phyloP scores from a whole-genome alignment of 2,113 vertebrate genomes.

The Ammodytes dubius region DNA sequence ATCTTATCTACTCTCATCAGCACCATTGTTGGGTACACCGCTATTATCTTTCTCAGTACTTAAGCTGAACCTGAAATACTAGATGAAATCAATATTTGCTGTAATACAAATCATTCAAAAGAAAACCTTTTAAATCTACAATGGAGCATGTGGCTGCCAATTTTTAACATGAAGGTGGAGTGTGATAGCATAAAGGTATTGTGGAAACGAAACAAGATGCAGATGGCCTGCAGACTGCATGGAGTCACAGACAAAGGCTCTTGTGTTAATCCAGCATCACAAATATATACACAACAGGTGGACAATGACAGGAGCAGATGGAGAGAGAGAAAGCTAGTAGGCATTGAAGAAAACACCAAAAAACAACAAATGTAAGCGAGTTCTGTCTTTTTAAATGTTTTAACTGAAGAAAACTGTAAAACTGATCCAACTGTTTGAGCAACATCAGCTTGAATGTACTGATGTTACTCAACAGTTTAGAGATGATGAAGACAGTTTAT shows the following conservation, averaged over 20 bases:
- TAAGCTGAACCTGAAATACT: neutral
- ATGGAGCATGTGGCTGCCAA: constrained; percentile 18
- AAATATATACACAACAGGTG: constrained; percentile 44
- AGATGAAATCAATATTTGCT: constrained; percentile 9
- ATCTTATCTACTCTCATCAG: neutral
- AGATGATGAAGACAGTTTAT: neutral
- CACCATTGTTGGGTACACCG: neutral
- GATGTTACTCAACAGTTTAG: neutral
- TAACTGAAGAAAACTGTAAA: neutral
- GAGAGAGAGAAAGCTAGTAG: constrained; percentile 11
- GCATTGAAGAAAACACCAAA: neutral
- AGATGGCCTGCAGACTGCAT: constrained; percentile 53
- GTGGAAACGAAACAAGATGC: constrained; percentile 53
- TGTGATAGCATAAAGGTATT: constrained; percentile 24
- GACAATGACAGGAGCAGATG: constrained; percentile 27
- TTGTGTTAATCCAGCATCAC: constrained; percentile 18
- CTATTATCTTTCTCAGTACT: neutral
- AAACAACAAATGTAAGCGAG: too few species aligned
- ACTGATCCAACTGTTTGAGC: neutral
- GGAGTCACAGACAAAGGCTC: constrained; percentile 51
- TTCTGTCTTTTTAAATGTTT: too few species aligned
- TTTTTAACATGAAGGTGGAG: constrained; percentile 49
- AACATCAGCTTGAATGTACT: neutral
- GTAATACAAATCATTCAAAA: constrained; percentile 4
- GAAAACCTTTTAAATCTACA: neutral